Percentiles rank a stretch among this genome's conserved stretches.
Evolutionary conservation across 64 coral and sea anemone genomes (phyloP).

Genomic region (Anthopleura sola): DNA sequence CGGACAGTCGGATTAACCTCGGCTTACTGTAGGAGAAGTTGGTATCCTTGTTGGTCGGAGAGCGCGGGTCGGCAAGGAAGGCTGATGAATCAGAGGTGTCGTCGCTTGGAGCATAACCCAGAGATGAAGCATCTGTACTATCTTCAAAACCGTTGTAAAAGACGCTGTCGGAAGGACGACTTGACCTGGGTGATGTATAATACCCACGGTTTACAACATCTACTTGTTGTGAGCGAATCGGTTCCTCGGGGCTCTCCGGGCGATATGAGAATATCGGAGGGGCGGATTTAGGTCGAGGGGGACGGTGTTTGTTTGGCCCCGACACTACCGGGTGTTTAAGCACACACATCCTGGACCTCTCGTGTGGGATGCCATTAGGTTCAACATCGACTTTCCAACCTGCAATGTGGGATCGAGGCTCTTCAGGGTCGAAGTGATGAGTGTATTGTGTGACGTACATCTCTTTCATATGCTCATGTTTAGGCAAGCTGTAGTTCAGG

Average conservation of each 20-base stretch:
- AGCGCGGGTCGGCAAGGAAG: slow-evolving; percentile 31
- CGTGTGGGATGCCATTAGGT: slow-evolving; percentile 77
- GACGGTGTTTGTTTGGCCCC: slow-evolving; percentile 21
- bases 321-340: slow-evolving; percentile 71
- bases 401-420: slow-evolving; percentile 70
- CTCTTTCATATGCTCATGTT: slow-evolving; percentile 64
- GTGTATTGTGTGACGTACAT: slow-evolving; percentile 92
- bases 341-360: slow-evolving; percentile 74
- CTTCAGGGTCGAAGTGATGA: slow-evolving; percentile 64
- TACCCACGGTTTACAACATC: slow-evolving; percentile 37
- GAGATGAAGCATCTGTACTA: slow-evolving; percentile 60
- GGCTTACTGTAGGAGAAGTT: slow-evolving; percentile 64
- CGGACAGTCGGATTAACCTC: slow-evolving; percentile 57
- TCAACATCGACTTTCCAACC: slow-evolving; percentile 92
- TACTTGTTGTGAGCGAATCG: slow-evolving; percentile 29
- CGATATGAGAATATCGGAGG: slow-evolving; percentile 42
- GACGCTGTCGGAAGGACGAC: slow-evolving; percentile 17
- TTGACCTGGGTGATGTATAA: slow-evolving; percentile 24
- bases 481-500: slow-evolving; percentile 25
- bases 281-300: slow-evolving; percentile 75
- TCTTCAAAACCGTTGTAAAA: slow-evolving; percentile 55
- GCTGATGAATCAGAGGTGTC: slow-evolving; percentile 88
- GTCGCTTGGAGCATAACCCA: slow-evolving; percentile 88
- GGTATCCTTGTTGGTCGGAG: neutral
- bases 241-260: slow-evolving; percentile 11